Conservation (phyloP, 2,797 vertebrate species). For the Chelon labrosus region DNA sequence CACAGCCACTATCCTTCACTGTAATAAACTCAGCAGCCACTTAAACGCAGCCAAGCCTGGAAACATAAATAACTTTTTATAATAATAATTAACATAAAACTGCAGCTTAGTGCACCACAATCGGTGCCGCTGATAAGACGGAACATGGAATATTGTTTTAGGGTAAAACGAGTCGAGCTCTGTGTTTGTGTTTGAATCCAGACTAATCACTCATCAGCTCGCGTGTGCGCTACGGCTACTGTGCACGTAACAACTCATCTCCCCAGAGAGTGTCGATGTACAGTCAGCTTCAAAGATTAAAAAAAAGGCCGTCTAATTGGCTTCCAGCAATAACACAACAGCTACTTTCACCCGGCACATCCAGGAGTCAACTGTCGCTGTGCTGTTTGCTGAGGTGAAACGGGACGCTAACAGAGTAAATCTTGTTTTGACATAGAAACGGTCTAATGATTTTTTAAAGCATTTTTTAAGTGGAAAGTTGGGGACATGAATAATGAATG, state of each 20-base stretch:
- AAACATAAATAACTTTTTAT: constrained; percentile 14
- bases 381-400: constrained; percentile 39
- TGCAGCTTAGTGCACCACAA: constrained; percentile 10
- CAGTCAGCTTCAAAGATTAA: constrained; percentile 54
- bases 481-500: constrained; percentile 54
- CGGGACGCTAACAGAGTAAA: constrained; percentile 26
- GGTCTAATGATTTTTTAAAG: constrained; percentile 22
- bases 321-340: constrained; percentile 57
- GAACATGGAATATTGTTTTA: constrained; percentile 50
- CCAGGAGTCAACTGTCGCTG: constrained; percentile 40
- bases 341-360: constrained; percentile 39
- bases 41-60: constrained; percentile 19
- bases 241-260: constrained; percentile 59
- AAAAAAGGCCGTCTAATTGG: constrained; percentile 46
- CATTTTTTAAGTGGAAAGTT: constrained; percentile 28
- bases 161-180: constrained; percentile 48
- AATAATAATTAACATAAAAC: constrained; percentile 12
- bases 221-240: constrained; percentile 54
- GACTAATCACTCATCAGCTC: constrained; percentile 68
- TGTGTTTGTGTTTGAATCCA: constrained; percentile 63
- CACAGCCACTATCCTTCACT: background rate
- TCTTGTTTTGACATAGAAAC: constrained; percentile 50
- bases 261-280: constrained; percentile 65
- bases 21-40: constrained; percentile 16
- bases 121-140: constrained; percentile 46